These are phyloP conservation scores for Macrotus californicus DNA, from an alignment of 2,113 vertebrate species.

Conservation along the genomic window DNA sequence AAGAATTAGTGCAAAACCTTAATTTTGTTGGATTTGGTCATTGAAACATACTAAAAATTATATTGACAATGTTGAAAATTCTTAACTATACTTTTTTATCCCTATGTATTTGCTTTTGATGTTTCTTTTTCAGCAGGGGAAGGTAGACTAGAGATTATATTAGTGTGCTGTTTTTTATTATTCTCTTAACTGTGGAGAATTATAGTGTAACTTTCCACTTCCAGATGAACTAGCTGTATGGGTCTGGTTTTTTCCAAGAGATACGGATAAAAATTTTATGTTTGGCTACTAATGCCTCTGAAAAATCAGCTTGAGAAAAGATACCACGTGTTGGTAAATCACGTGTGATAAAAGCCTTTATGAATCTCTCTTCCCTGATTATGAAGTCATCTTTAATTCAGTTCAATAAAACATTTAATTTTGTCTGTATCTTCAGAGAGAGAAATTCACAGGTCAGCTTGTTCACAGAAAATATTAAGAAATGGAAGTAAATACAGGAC, in stretches of 20 bases:
- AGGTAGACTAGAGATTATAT: background rate
- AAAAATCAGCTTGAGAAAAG: conserved; percentile 20
- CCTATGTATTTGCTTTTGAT: conserved; percentile 7
- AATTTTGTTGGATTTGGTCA: background rate
- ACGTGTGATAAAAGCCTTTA: conserved; percentile 2
- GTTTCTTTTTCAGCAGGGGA: background rate
- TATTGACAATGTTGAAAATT: background rate
- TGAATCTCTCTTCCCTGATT: conserved; percentile 54
- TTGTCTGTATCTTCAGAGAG: conserved; percentile 56
- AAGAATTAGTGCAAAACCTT: background rate
- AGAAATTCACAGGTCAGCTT: conserved; percentile 63
- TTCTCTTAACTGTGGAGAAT: background rate
- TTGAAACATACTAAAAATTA: background rate
- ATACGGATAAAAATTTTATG: background rate
- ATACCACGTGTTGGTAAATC: conserved; percentile 28
- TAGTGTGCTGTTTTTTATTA: background rate
- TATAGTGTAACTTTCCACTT: background rate
- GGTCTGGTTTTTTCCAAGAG: background rate
- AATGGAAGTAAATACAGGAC: conserved; percentile 55
- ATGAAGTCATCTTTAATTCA: conserved; percentile 65
- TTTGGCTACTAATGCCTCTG: conserved; percentile 20
- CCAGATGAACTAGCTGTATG: background rate
- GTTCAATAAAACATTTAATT: conserved; percentile 75
- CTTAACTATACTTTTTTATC: background rate
- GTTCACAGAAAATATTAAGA: conserved; percentile 57